phyloP scores from a whole-genome alignment of 2,888 invertebrate species.

The Idaea biselata region DNA sequence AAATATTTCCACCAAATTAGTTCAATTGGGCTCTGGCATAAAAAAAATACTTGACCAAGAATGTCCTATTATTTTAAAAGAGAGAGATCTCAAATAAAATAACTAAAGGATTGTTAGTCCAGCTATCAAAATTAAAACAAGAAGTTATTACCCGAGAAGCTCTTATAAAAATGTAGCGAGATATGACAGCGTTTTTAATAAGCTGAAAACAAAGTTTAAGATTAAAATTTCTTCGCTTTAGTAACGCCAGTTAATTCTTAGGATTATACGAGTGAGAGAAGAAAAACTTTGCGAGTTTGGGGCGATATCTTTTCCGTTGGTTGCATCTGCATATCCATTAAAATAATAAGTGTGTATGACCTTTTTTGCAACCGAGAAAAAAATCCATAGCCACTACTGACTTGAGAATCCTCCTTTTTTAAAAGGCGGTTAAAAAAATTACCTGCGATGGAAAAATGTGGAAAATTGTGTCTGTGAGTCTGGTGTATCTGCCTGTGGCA shows the following conservation, averaged over 20 bases:
- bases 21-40: too few relatives aligned
- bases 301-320: constrained; percentile 24
- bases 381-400: neutral
- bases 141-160: neutral
- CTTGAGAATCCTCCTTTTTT: too few relatives aligned
- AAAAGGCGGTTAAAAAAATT: constrained; percentile 3
- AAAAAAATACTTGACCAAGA: constrained; percentile 30
- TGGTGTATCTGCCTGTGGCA: too few relatives aligned
- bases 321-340: constrained; percentile 23
- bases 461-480: too few relatives aligned
- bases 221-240: constrained; percentile 49
- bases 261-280: constrained; percentile 45
- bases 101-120: neutral
- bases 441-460: too few relatives aligned
- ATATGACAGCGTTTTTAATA: constrained; percentile 46
- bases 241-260: constrained; percentile 48
- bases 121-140: neutral
- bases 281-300: constrained; percentile 43
- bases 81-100: constrained; percentile 29
- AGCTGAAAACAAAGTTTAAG: constrained; percentile 51
- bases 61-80: constrained; percentile 45
- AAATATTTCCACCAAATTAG: too few relatives aligned
- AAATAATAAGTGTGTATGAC: constrained; percentile 8
- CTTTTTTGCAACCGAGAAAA: neutral
- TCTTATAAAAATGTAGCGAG: constrained; percentile 11